These are phyloP conservation scores for Phaedon cochleariae DNA, from an alignment of 2,888 invertebrate genomes.

Conservation along the genomic window DNA sequence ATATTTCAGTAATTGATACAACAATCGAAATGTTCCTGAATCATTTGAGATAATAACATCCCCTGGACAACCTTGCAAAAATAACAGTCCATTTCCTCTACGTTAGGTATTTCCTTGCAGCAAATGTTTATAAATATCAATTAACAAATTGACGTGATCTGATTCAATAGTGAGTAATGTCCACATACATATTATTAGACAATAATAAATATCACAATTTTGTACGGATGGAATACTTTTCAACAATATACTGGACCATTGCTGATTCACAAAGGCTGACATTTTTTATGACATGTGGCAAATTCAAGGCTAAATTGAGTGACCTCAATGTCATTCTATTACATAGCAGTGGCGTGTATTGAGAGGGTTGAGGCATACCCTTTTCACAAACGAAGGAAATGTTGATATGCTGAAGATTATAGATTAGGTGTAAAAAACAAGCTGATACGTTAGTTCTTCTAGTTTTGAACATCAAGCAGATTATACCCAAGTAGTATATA, in stretches of 20 bases:
- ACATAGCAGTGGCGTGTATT: too few relatives aligned
- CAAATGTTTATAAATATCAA: slow-evolving; percentile 18
- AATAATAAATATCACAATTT: slow-evolving; percentile 11
- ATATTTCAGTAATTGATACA: background rate
- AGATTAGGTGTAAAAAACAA: too few relatives aligned
- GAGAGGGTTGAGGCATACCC: too few relatives aligned
- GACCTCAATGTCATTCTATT: too few relatives aligned
- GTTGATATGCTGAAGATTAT: too few relatives aligned
- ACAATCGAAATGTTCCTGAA: background rate
- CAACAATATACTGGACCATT: slow-evolving; percentile 9
- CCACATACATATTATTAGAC: slow-evolving; percentile 14
- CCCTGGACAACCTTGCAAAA: slow-evolving; percentile 9
- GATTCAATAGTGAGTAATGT: slow-evolving; percentile 6
- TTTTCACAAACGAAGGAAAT: too few relatives aligned
- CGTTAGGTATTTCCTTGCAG: background rate
- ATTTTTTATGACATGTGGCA: background rate
- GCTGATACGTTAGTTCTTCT: too few relatives aligned
- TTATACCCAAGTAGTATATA: too few relatives aligned
- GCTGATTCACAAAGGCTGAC: background rate
- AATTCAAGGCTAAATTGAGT: slow-evolving; percentile 1
- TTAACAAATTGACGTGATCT: slow-evolving; percentile 15
- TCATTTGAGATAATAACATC: background rate
- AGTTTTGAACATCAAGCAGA: too few relatives aligned
- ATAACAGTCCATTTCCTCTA: slow-evolving; percentile 13
- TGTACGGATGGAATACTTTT: slow-evolving; percentile 15